phyloP scores from a whole-genome alignment of 2,888 invertebrate genomes.

The Ferrisia virgata region DNA sequence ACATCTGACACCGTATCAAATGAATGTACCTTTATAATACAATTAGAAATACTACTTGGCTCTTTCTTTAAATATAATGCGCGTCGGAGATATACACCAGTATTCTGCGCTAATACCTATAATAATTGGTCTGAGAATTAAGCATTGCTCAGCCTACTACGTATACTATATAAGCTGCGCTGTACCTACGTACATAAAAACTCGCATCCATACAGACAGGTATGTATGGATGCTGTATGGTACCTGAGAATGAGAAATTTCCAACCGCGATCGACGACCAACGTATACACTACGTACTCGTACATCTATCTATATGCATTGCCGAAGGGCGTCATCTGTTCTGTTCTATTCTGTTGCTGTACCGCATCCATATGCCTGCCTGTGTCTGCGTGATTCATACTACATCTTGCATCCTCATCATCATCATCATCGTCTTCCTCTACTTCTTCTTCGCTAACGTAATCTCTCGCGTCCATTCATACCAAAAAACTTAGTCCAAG shows the following conservation, averaged over 20 bases:
- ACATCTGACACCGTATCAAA: neutral
- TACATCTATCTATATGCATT: too few relatives aligned
- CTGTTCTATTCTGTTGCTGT: neutral
- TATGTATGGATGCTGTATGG: too few relatives aligned
- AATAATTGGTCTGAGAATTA: conserved; percentile 6
- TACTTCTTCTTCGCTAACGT: too few relatives aligned
- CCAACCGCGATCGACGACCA: neutral
- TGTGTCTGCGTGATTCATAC: neutral
- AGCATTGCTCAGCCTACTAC: neutral
- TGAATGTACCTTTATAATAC: conserved; percentile 23
- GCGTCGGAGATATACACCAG: neutral
- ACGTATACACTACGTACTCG: too few relatives aligned
- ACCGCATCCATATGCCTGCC: neutral
- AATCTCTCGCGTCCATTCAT: neutral
- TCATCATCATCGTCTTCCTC: too few relatives aligned
- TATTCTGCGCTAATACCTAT: conserved; percentile 16
- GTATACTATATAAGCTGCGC: too few relatives aligned
- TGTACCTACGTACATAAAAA: too few relatives aligned
- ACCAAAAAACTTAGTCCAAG: too few relatives aligned
- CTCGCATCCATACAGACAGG: neutral
- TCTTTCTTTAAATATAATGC: conserved; percentile 19
- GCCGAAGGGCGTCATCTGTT: neutral
- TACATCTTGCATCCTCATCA: neutral
- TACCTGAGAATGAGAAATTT: neutral
- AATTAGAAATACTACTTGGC: conserved; percentile 3